Percentiles rank a stretch among this genome's conserved stretches.
These are phyloP conservation scores for Xanthorhoe spadicearia DNA, from an alignment of 2,888 invertebrate species.

Conservation along the genomic window DNA sequence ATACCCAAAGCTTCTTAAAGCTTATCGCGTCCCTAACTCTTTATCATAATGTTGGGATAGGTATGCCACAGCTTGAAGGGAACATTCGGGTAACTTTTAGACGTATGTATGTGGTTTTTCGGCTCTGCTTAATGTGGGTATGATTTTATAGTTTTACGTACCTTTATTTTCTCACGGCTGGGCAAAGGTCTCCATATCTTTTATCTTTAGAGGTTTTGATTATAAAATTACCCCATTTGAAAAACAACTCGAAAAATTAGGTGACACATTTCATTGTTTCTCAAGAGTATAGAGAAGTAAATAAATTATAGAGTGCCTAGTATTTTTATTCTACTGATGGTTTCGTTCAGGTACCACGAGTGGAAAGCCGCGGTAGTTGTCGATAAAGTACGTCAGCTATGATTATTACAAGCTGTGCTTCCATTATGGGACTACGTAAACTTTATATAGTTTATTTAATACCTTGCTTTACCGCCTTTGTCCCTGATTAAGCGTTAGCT, in stretches of 20 bases:
- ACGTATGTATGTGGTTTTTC: neutral
- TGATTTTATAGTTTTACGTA: neutral
- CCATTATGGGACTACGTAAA: slow-evolving; percentile 30
- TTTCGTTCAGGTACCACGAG: no score
- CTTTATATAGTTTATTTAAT: slow-evolving; percentile 39
- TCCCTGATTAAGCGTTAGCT: slow-evolving; percentile 33
- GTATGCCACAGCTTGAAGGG: slow-evolving; percentile 13
- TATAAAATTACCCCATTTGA: no score
- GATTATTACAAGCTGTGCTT: slow-evolving; percentile 10
- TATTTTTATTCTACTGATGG: no score
- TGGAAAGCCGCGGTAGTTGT: no score
- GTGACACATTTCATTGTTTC: neutral
- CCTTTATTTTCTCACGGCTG: no score
- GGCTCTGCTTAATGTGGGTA: neutral
- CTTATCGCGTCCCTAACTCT: slow-evolving; percentile 41
- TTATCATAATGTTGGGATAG: slow-evolving; percentile 38
- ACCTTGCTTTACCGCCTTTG: slow-evolving; percentile 40
- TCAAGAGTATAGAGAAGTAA: no score
- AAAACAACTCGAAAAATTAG: no score
- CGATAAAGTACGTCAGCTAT: neutral
- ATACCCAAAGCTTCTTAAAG: slow-evolving; percentile 37
- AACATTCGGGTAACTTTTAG: slow-evolving; percentile 4
- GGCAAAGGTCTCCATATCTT: no score
- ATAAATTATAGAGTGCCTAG: no score
- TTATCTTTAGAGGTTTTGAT: no score